Evolutionary conservation across 2,797 vertebrate species (phyloP).

Genomic region (Etheostoma nigrum): DNA sequence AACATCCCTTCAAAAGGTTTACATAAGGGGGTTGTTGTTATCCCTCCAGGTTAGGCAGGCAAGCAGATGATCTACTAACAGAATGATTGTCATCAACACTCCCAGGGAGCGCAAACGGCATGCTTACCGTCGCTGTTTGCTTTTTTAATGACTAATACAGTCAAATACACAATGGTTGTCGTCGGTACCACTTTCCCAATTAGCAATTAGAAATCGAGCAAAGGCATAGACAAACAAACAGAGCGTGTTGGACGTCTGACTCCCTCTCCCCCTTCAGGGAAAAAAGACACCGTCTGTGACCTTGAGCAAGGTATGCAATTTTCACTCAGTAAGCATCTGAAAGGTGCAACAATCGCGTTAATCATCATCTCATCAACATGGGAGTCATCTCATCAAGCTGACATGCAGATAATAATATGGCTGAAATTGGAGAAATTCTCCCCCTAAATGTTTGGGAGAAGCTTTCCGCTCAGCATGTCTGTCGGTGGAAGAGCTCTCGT

Average conservation of each 20-base stretch:
- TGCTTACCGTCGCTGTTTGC: slow-evolving; percentile 72
- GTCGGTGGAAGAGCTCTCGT: slow-evolving; percentile 43
- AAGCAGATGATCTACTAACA: slow-evolving; percentile 62
- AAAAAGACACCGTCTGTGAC: slow-evolving; percentile 70
- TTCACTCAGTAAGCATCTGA: slow-evolving; percentile 60
- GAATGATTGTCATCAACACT: slow-evolving; percentile 66
- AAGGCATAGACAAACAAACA: slow-evolving; percentile 43
- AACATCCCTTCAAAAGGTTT: slow-evolving; percentile 47
- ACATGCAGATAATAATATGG: slow-evolving; percentile 69
- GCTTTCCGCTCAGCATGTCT: slow-evolving; percentile 48
- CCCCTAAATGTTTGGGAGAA: slow-evolving; percentile 45
- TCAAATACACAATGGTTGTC: slow-evolving; percentile 59
- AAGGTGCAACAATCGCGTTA: slow-evolving; percentile 52
- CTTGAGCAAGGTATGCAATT: slow-evolving; percentile 69
- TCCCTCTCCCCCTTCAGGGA: slow-evolving; percentile 22
- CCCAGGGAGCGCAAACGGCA: slow-evolving; percentile 58
- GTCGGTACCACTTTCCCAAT: slow-evolving; percentile 21
- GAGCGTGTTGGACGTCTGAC: slow-evolving; percentile 50
- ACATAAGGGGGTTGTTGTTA: slow-evolving; percentile 51
- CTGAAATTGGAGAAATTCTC: slow-evolving; percentile 59
- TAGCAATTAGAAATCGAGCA: slow-evolving; percentile 66
- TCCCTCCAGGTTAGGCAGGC: slow-evolving; percentile 60
- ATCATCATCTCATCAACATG: slow-evolving; percentile 51
- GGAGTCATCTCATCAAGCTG: slow-evolving; percentile 70
- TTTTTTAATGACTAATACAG: slow-evolving; percentile 68